Base-by-base conservation (phyloP, 1,140 invertebrate species). In the Drosophila burlai region DNA sequence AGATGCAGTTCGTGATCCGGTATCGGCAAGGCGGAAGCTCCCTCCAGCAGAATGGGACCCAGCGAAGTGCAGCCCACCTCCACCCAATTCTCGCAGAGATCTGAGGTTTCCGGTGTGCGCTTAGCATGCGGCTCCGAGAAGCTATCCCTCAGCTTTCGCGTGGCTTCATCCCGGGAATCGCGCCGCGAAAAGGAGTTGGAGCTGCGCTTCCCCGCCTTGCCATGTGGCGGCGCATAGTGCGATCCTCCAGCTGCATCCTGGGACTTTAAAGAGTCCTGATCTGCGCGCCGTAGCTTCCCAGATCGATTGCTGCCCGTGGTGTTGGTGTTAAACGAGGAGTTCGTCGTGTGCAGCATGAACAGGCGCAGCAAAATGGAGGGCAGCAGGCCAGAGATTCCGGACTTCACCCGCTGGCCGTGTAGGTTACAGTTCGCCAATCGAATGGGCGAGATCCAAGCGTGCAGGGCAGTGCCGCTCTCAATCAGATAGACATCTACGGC, bases 371-470 rank as follows among this genome's bases (percentile, higher is more conserved):
- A 94, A 64, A 97, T 95, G 68, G 96, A 96, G 36, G 98, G 97
- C 60, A 99, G 91, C 42, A 99, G 94, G 31, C 96, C 96, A n/a
- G 98, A 98, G 5, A 99, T 94, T 0, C 98, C 98, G 24, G 96
- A 96, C 78, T 97, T 96, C 9, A 98, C 98, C 82, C 97, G 96
- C 76, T 96, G 95, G 0, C 98, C 97, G 92, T 99, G 98, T 9
- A 99, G 94, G 94, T 99, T 99, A 91, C 98, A 99, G 34, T 96
- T 97, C 16, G 97, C 96, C 45, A 99, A 91, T 46, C 98, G 95
- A 18, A 99, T 95, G 5, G 98, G 98, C 50, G 96, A 97, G 59
- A 98, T 92, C 96, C 97, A 97, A 0, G 98, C 91, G 92, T 98
- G 97, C 26, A 98, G 93, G 1, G 97, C 97, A 10, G 97, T 97